Evolutionary conservation across 2,113 vertebrate species (phyloP).

Genomic region (Aegotheles bennettii): DNA sequence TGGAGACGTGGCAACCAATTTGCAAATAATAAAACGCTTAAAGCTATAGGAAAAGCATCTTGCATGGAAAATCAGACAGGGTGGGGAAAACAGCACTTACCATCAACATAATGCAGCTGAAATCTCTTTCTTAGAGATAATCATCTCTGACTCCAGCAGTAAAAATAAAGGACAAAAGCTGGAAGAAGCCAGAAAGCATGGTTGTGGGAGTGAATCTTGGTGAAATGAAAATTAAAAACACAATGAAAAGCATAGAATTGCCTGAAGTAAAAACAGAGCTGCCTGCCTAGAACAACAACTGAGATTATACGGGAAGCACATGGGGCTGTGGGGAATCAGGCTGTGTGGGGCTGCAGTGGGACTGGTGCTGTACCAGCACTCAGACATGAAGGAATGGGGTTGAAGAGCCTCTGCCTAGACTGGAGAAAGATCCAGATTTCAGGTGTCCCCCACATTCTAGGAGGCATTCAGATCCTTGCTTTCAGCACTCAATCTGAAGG

Average conservation of each 20-base stretch:
- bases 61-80: conserved; percentile 39
- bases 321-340: background rate
- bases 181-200: background rate
- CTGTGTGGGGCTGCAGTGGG: background rate
- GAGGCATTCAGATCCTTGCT: background rate
- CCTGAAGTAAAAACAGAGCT: background rate
- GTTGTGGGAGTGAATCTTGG: background rate
- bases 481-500: background rate
- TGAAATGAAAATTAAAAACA: conserved; percentile 41
- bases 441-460: background rate
- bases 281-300: background rate
- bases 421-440: background rate
- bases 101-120: conserved; percentile 19
- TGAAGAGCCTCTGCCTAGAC: background rate
- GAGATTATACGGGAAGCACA: background rate
- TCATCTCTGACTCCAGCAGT: conserved; percentile 28
- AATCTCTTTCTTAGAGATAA: conserved; percentile 32
- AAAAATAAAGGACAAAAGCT: conserved; percentile 44
- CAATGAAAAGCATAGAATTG: background rate
- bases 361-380: background rate
- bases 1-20: background rate
- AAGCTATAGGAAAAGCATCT: background rate
- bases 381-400: background rate
- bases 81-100: conserved; percentile 21
- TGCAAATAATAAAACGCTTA: conserved; percentile 6